Base-by-base conservation (phyloP, 2,888 invertebrate genomes). In the Eristalis arbustorum region DNA sequence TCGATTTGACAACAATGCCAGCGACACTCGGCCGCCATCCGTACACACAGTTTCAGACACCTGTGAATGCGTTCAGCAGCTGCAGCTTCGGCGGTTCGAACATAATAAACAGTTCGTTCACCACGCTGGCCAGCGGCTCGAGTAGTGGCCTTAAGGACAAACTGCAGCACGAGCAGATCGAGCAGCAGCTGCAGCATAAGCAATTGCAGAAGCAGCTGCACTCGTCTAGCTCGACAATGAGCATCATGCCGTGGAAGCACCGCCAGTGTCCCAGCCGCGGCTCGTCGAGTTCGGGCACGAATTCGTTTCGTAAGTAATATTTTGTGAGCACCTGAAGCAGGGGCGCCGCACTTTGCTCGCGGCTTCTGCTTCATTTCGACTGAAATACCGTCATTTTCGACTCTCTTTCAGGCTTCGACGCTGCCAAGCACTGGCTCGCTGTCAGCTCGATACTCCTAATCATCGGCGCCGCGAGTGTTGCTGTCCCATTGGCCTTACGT, bases 401-500 rank as follows among this genome's bases (percentile, higher is more conserved):
- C 18, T 14, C 11, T 31, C 71, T 64, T 77, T 66, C 91, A 94
- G 94, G 94, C 91, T 93, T 94, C 90, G 94, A 95, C 91, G 94
- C 94, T 72, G 93, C 94, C 90, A 95, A 95, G 88, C 96, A 96
- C 89, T 96, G 96, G 96, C 95, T 96, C 93, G 95, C 96, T 90
- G 96, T 96, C 90, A 95, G 96, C 84, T 95, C 96, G 88, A 94
- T 96, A 88, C 95, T 96, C 89, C 93, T 96, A 91, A 94, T 96
- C 90, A 96, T 96, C 69, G 96, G 96, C 75, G 96, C 96, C 84
- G 96, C 96, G 73, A 96, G 96, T 90, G 96, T 96, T 85, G 96
- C 96, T 28, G 96, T 96, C 28, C 96, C 96, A 8, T 94, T 96
- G 90, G 96, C 96, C 71, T 94, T 96, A 91, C 95, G 96, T 90